Evolutionary conservation across 1,140 invertebrate genomes (phyloP), one percentile per base, ranked within the genome.

Genomic region (Nasonia vitripennis): DNA sequence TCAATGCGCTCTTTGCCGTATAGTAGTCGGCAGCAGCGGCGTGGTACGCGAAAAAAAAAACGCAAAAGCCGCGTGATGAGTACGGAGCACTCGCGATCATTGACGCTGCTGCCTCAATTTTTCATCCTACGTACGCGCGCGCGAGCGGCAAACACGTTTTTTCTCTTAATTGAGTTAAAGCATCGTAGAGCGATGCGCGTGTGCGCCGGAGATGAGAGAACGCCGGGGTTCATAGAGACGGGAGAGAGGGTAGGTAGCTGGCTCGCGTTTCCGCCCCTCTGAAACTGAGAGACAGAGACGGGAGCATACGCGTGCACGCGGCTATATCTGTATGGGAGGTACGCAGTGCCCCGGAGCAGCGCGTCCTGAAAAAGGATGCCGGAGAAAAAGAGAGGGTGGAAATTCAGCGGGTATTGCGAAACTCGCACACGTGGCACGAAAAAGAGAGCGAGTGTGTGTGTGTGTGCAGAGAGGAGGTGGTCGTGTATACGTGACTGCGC

Each of bases 101-200:
- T 20, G 55, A 4, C 55, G 55, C 4, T 55, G 51, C 51, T 55
- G 20, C 23, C 27, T 71, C 70, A 34, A 71, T 71, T 71, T 71
- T 71, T 71, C 70, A 71, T 34, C 23, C 55, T n/a, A 17, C 17
- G 17, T n/a, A n/a, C 55, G 20, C 20, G 6, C 55, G 70, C 20
- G 10, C 10, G 17, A 37, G 73, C 73, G 20, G 73, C 37, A 75
- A 37, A 75, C 73, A 31, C 37, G 27, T 31, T 51, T 78, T 78
- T 78, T 78, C 41, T 51, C n/a, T 78, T 51, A 78, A 78, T 78
- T 51, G 45, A 78, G 41, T 78, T 48, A 20, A 78, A 51, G 7
- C 75, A 51, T 78, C 75, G 55, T 78, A 48, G 75, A 78, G 45
- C n/a, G 41, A 71, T 71, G 68, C 23, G 67, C 23, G n/a, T 68